These are phyloP conservation scores for Thymelicus lineola DNA, from an alignment of 2,888 invertebrate genomes.

Conservation along the genomic window DNA sequence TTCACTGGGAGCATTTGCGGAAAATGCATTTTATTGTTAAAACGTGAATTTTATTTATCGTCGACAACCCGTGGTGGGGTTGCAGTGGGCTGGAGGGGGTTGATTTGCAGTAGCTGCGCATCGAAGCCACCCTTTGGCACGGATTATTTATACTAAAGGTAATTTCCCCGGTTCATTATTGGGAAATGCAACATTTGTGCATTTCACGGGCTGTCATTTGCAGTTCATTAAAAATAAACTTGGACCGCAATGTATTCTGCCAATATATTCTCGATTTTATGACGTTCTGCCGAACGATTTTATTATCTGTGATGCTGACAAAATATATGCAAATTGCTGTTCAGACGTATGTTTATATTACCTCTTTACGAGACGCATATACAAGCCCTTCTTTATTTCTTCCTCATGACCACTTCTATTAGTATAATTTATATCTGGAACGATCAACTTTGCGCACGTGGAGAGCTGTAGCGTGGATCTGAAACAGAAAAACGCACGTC, in stretches of 20 bases:
- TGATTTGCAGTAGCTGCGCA: slow-evolving; percentile 82
- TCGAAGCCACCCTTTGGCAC: slow-evolving; percentile 82
- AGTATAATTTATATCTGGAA: neutral
- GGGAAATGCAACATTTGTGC: slow-evolving; percentile 81
- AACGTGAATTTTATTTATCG: slow-evolving; percentile 86
- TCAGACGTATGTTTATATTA: slow-evolving; percentile 34
- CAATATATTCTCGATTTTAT: slow-evolving; percentile 39
- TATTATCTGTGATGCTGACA: slow-evolving; percentile 32
- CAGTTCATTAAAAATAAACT: slow-evolving; percentile 76
- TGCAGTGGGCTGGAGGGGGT: slow-evolving; percentile 58
- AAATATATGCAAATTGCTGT: slow-evolving; percentile 24
- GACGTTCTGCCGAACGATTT: slow-evolving; percentile 29
- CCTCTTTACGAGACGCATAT: slow-evolving; percentile 21
- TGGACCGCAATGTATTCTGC: slow-evolving; percentile 41
- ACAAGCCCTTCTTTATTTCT: neutral
- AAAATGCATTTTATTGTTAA: slow-evolving; percentile 86
- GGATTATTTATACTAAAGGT: slow-evolving; percentile 84
- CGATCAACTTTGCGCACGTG: slow-evolving; percentile 4
- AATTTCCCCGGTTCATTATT: slow-evolving; percentile 83
- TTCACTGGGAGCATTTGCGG: slow-evolving; percentile 84
- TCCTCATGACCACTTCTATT: neutral
- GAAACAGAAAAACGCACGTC: slow-evolving; percentile 24
- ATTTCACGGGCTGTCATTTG: slow-evolving; percentile 76
- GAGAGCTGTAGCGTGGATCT: slow-evolving; percentile 32
- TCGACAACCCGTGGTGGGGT: slow-evolving; percentile 75